Percentiles rank a stretch among this genome's conserved stretches.
Evolutionary conservation across 2,888 invertebrate species (phyloP).

Genomic region (Hylaea fasciaria): DNA sequence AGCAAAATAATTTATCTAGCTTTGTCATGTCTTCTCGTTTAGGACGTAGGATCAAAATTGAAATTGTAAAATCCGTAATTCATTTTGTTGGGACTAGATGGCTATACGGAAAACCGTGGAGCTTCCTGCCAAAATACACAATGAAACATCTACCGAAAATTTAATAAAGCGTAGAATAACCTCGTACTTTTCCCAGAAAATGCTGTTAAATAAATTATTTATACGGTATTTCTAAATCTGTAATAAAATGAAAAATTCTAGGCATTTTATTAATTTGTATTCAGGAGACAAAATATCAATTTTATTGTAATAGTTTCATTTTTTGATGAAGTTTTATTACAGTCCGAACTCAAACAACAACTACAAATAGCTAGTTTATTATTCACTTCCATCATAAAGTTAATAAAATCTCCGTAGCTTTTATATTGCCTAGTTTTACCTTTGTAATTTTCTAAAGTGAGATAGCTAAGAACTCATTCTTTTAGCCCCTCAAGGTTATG

Average conservation of each 20-base stretch:
- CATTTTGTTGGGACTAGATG: constrained; percentile 27
- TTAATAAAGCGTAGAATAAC: constrained; percentile 34
- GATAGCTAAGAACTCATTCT: constrained; percentile 24
- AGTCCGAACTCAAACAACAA: neutral
- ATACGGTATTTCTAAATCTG: neutral
- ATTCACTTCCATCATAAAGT: neutral
- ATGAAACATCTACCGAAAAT: constrained; percentile 37
- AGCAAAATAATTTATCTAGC: constrained; percentile 52
- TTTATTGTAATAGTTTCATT: neutral
- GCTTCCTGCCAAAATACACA: constrained; percentile 29
- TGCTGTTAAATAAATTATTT: constrained; percentile 25
- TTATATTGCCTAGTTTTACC: neutral
- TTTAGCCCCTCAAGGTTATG: constrained; percentile 24
- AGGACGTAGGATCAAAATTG: constrained; percentile 49
- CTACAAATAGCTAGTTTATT: neutral
- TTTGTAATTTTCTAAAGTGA: constrained; percentile 14
- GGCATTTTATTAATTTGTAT: neutral
- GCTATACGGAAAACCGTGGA: constrained; percentile 15
- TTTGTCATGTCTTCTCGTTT: constrained; percentile 48
- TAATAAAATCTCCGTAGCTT: no score
- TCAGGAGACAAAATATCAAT: neutral
- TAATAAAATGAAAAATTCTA: neutral
- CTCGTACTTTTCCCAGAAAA: neutral
- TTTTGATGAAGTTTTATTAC: neutral
- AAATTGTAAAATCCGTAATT: constrained; percentile 44